Conservation (phyloP, 2,888 invertebrate genomes). For the Bombylius discolor region DNA sequence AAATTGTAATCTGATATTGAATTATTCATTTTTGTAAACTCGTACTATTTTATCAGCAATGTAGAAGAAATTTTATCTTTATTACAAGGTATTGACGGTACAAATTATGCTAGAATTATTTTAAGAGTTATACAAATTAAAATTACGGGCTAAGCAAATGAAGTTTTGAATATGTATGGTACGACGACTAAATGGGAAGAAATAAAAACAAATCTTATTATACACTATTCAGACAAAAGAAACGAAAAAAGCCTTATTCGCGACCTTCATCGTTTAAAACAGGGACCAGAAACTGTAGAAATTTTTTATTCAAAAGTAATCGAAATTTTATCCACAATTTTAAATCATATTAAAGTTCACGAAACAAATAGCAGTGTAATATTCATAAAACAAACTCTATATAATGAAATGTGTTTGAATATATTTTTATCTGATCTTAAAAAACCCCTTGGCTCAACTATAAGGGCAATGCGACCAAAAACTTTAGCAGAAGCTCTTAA, state of each 20-base stretch:
- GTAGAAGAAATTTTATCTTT: conserved; percentile 14
- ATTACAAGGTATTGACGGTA: conserved; percentile 4
- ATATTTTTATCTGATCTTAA: conserved; percentile 8
- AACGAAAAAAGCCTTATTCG: not conserved
- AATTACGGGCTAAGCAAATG: conserved; percentile 15
- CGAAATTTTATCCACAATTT: not conserved
- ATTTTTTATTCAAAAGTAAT: not conserved
- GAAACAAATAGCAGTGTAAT: conserved; percentile 4
- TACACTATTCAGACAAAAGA: not conserved
- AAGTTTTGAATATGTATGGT: conserved; percentile 15
- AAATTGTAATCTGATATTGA: too few relatives aligned
- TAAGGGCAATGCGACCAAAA: conserved; percentile 11
- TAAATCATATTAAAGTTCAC: not conserved
- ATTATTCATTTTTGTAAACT: not conserved
- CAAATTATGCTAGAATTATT: conserved; percentile 10
- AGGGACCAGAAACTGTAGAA: not conserved
- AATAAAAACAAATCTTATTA: not conserved
- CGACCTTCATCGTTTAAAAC: not conserved
- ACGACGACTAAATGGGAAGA: conserved; percentile 1
- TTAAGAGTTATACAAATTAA: conserved; percentile 15
- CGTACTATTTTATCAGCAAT: conserved; percentile 9
- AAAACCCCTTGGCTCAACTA: conserved; percentile 10
- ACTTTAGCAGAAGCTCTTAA: conserved; percentile 9
- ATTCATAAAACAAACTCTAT: conserved; percentile 5
- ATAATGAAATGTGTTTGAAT: conserved; percentile 10